phyloP scores from a whole-genome alignment of 2,888 invertebrate genomes.

The Morpho helenor region DNA sequence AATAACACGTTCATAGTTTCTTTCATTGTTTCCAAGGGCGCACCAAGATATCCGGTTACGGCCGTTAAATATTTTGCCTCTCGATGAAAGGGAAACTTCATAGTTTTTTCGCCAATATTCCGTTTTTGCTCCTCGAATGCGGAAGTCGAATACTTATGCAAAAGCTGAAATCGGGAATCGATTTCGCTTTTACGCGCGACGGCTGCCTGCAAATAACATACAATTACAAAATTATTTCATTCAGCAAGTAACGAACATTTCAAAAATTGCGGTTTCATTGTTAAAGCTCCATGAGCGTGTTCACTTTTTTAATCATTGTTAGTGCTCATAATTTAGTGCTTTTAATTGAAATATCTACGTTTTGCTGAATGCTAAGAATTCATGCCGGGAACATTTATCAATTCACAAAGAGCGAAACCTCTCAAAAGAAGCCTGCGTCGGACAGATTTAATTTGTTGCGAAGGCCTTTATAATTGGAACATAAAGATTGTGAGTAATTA shows the following conservation, averaged over 20 bases:
- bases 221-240: slow-evolving; percentile 59
- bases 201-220: slow-evolving; percentile 56
- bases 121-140: slow-evolving; percentile 69
- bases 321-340: slow-evolving; percentile 54
- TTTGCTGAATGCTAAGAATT: slow-evolving; percentile 69
- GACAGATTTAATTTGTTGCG: slow-evolving; percentile 80
- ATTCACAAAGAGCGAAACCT: slow-evolving; percentile 78
- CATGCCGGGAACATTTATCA: slow-evolving; percentile 76
- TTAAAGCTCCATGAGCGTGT: slow-evolving; percentile 44
- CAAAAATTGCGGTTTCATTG: slow-evolving; percentile 50
- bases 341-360: slow-evolving; percentile 45
- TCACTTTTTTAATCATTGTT: slow-evolving; percentile 46
- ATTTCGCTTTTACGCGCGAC: slow-evolving; percentile 65
- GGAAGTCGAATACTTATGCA: slow-evolving; percentile 76
- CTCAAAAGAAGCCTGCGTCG: slow-evolving; percentile 76
- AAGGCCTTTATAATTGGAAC: slow-evolving; percentile 80
- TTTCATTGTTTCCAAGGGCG: slow-evolving; percentile 74
- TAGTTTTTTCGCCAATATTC: slow-evolving; percentile 66
- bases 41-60: slow-evolving; percentile 75
- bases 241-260: slow-evolving; percentile 43
- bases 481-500: slow-evolving; percentile 80
- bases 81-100: slow-evolving; percentile 74
- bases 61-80: slow-evolving; percentile 77
- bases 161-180: slow-evolving; percentile 67
- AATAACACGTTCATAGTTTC: slow-evolving; percentile 77